These are phyloP conservation scores for Leptinotarsa rubiginosa DNA, from an alignment of 2,888 invertebrate species.

Conservation along the genomic window DNA sequence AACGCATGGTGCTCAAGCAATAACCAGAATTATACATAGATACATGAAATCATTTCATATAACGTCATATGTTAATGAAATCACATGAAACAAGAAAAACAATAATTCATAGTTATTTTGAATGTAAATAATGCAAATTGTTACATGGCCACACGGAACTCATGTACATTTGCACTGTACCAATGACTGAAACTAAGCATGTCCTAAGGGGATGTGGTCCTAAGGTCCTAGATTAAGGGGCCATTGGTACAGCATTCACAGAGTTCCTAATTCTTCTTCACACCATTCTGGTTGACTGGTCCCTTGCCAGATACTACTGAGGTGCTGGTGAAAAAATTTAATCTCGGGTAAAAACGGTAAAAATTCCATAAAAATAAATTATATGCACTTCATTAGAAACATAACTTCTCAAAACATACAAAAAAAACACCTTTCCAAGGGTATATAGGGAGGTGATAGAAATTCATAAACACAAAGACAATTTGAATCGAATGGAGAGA, in stretches of 20 bases:
- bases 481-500: too few species aligned
- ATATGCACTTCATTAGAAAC: too few species aligned
- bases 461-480: too few species aligned
- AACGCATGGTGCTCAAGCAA: conserved; percentile 61
- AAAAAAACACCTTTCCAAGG: too few species aligned
- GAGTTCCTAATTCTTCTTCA: conserved; percentile 60
- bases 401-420: too few species aligned
- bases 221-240: conserved; percentile 34
- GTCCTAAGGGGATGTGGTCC: conserved; percentile 32
- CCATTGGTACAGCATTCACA: conserved; percentile 59
- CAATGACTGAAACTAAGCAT: conserved; percentile 54
- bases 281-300: conserved; percentile 60
- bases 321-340: conserved; percentile 41
- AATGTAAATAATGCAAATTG: conserved; percentile 49
- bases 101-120: conserved; percentile 62
- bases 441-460: too few species aligned
- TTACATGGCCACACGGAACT: conserved; percentile 66
- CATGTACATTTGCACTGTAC: conserved; percentile 55
- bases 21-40: conserved; percentile 64
- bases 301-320: conserved; percentile 53
- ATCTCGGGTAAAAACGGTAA: conserved; percentile 5
- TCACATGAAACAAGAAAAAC: conserved; percentile 61
- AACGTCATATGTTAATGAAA: conserved; percentile 62
- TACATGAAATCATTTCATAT: conserved; percentile 65
- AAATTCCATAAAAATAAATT: neutral